These are phyloP conservation scores for Drosophila nigritarsus DNA, from an alignment of 2,888 invertebrate genomes.

Conservation along the genomic window DNA sequence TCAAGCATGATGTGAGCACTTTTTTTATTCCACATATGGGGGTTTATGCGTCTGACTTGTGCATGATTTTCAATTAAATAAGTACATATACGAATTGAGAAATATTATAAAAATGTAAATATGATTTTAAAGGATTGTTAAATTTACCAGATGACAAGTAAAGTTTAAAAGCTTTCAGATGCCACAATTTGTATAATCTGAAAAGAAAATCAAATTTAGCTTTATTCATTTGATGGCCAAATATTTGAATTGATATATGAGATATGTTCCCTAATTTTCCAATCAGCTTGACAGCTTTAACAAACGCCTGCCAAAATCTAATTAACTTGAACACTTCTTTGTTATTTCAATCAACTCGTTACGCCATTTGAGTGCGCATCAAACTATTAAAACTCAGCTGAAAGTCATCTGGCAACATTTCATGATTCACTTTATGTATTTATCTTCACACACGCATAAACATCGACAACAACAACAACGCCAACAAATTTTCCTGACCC, in stretches of 20 bases:
- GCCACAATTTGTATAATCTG: background rate
- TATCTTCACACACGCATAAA: constrained; percentile 63
- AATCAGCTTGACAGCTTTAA: background rate
- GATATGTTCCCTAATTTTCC: background rate
- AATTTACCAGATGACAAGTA: background rate
- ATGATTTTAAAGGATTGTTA: background rate
- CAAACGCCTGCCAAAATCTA: background rate
- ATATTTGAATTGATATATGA: background rate
- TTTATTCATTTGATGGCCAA: background rate
- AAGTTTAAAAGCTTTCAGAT: background rate
- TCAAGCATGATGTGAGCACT: constrained; percentile 57
- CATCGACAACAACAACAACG: constrained; percentile 28
- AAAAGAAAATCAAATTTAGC: background rate
- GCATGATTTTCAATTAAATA: constrained; percentile 20
- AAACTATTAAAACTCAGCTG: constrained; percentile 43
- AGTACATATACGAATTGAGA: background rate
- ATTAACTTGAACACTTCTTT: constrained; percentile 1
- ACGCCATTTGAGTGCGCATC: constrained; percentile 30
- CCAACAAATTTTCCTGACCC: constrained; percentile 58
- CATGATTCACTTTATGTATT: constrained; percentile 40
- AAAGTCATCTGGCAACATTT: constrained; percentile 54
- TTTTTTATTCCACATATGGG: constrained; percentile 8
- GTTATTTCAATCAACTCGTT: constrained; percentile 19
- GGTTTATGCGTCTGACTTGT: constrained; percentile 41
- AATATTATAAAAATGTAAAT: background rate